phyloP scores from a whole-genome alignment of 2,888 invertebrate genomes.

The Aporophyla lueneburgensis region DNA sequence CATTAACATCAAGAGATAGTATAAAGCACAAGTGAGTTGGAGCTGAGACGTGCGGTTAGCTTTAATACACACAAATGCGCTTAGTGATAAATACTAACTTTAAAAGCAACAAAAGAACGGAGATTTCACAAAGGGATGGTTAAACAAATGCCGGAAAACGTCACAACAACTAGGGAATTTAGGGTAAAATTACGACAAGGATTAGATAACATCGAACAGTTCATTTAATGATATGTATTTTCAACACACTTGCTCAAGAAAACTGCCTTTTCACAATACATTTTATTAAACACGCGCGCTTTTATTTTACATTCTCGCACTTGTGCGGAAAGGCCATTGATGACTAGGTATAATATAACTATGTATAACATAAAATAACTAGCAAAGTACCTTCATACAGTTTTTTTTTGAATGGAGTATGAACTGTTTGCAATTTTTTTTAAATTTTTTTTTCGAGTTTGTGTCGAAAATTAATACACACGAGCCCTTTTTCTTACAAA shows the following conservation, averaged over 20 bases:
- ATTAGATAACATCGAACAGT: neutral
- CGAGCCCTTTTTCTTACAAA: neutral
- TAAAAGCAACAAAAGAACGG: neutral
- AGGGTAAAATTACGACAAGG: neutral
- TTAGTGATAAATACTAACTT: too few species aligned
- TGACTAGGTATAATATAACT: neutral
- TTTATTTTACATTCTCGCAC: neutral
- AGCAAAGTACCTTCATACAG: neutral
- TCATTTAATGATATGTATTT: neutral
- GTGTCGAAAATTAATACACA: neutral
- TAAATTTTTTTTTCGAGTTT: neutral
- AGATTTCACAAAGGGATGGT: neutral
- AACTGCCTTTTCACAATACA: neutral
- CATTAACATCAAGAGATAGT: neutral
- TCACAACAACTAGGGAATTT: neutral
- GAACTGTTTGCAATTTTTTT: neutral
- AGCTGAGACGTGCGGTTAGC: constrained; percentile 9
- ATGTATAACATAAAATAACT: too few species aligned
- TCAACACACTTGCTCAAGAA: constrained; percentile 2
- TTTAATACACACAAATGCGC: too few species aligned
- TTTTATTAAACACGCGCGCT: neutral
- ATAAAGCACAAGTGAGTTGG: neutral
- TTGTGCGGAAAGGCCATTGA: neutral
- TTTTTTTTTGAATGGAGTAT: neutral
- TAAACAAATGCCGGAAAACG: neutral